Conservation (phyloP, 2,797 vertebrate genomes). For the Cyprinodon diabolis region DNA sequence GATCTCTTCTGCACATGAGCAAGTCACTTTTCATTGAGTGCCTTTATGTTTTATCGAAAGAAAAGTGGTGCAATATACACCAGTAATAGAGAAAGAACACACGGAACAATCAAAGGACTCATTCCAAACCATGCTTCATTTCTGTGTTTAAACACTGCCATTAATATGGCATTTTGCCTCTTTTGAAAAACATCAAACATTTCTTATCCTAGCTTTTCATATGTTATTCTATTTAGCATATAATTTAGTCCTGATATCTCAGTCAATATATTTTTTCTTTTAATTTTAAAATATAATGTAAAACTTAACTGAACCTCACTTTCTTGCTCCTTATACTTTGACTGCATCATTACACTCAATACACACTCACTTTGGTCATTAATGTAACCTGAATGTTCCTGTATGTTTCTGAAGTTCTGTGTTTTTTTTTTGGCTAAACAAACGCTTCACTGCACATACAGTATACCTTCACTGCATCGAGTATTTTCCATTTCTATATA, state of each 20-base stretch:
- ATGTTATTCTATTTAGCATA: background rate
- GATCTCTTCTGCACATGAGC: slow-evolving; percentile 57
- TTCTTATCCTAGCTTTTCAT: background rate
- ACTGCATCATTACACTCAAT: too few species aligned
- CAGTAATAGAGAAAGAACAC: background rate
- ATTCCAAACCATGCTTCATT: background rate
- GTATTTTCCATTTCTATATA: too few species aligned
- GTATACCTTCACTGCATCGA: too few species aligned
- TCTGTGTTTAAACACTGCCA: slow-evolving; percentile 1
- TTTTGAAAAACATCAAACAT: background rate
- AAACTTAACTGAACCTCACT: background rate
- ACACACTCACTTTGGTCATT: too few species aligned
- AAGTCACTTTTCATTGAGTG: slow-evolving; percentile 28
- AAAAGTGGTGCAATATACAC: slow-evolving; percentile 1
- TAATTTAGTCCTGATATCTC: background rate
- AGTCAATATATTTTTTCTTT: background rate
- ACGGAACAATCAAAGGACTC: slow-evolving; percentile 8
- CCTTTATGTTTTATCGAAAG: slow-evolving; percentile 13
- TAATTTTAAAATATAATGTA: background rate
- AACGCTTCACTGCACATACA: too few species aligned
- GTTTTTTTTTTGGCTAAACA: too few species aligned
- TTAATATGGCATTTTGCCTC: background rate
- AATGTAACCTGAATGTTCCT: too few species aligned
- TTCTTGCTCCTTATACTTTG: too few species aligned
- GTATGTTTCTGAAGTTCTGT: too few species aligned